phyloP scores from a whole-genome alignment of 2,888 invertebrate genomes.

The Pachycephus smyrnensis region DNA sequence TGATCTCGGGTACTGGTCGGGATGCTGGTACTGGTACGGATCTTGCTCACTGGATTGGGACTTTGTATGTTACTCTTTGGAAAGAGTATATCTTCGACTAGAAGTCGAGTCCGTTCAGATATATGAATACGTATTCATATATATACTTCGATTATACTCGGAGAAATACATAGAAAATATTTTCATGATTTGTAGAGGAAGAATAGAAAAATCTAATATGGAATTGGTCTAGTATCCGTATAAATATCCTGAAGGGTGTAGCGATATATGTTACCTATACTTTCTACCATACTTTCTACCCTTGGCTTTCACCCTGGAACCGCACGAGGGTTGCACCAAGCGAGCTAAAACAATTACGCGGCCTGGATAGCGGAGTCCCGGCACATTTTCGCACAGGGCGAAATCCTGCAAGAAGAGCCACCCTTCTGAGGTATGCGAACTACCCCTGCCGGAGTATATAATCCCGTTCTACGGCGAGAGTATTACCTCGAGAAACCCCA shows the following conservation, averaged over 20 bases:
- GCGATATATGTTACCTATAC: not conserved
- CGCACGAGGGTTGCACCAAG: slow-evolving; percentile 5
- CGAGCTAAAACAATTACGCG: slow-evolving; percentile 59
- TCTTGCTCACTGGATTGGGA: not conserved
- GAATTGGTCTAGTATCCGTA: not conserved
- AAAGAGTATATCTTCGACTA: not conserved
- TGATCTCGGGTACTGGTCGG: not conserved
- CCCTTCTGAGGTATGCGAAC: slow-evolving; percentile 46
- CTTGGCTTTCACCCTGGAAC: not conserved
- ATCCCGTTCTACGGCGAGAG: slow-evolving; percentile 43
- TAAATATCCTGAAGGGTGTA: not conserved
- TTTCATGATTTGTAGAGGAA: not conserved
- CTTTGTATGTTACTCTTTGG: not conserved
- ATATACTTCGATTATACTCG: not conserved
- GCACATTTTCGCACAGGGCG: slow-evolving; percentile 50
- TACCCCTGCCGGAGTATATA: slow-evolving; percentile 20
- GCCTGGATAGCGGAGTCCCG: slow-evolving; percentile 41
- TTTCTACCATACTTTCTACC: not conserved
- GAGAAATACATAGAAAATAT: not conserved
- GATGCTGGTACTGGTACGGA: not conserved
- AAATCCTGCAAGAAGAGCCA: slow-evolving; percentile 43
- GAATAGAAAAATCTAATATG: not conserved
- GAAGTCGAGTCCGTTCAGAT: not conserved
- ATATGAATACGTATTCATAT: not conserved
- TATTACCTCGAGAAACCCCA: slow-evolving; percentile 40